Base-by-base conservation (phyloP, 2,113 vertebrate species). In the Hystrix brachyura region DNA sequence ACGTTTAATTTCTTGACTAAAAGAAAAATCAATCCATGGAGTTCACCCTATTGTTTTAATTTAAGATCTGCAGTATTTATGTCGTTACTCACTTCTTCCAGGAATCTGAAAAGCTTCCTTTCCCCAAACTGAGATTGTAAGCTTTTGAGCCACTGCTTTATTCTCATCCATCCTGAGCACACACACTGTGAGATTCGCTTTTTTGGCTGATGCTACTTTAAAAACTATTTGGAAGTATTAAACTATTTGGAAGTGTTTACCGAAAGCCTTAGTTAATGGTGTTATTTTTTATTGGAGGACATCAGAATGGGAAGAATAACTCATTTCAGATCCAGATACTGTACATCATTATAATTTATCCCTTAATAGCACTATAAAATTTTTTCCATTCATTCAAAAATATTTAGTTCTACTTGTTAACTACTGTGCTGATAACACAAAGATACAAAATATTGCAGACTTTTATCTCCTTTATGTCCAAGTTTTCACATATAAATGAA, bases 31-130 rank as follows among this genome's bases (percentile, higher is more conserved):
- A 89, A 64, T 32, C 6, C 3, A 10, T 82, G 19, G 57, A 83
- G n/a, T 96, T 95, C 32, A 89, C 38, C 12, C 90, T 38, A 85
- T 91, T 29, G 38, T 53, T 97, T 93, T 79, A 97, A 95, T 84
- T 74, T 76, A 87, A 81, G 86, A 51, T 88, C 17, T 79, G 51
- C 14, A 46, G 62, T 81, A 55, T 85, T 92, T 94, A 80, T 86
- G 29, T 65, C 13, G 21, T 93, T 64, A 76, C 23, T 65, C 11
- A 86, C 18, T 72, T 46, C 29, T 65, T 87, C 13, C 46, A 83
- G 48, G n/a, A 93, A 93, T 81, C n/a, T 32, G 78, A 74, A 67
- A 95, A 53, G 17, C n/a, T 94, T 91, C 82, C 12, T 14, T 78
- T 19, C 62, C 4, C 5, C 55, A 87, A 93, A 83, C 32, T 43